Conservation (phyloP, 2,797 vertebrate genomes). For the Karalla daura region DNA sequence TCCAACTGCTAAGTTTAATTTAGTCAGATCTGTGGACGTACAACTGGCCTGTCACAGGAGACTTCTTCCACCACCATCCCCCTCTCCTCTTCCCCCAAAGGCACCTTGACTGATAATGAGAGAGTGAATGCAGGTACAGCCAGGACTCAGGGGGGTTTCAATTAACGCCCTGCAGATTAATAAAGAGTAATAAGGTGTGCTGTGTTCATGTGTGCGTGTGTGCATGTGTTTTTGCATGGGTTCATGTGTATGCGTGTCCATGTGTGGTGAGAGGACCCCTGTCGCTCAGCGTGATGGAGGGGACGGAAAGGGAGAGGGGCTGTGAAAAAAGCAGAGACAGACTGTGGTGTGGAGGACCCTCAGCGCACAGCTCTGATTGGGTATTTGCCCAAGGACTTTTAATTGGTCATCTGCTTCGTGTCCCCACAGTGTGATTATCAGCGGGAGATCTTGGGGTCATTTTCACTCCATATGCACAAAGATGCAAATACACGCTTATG, state of each 20-base stretch:
- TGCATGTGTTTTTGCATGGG: constrained; percentile 18
- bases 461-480: constrained; percentile 38
- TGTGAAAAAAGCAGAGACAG: constrained; percentile 52
- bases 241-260: constrained; percentile 23
- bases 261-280: constrained; percentile 52
- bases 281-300: constrained; percentile 71
- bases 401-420: constrained; percentile 70
- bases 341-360: constrained; percentile 46
- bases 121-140: constrained; percentile 82
- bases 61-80: constrained; percentile 51
- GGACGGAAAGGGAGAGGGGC: constrained; percentile 46
- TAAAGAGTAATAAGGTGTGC: constrained; percentile 85
- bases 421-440: constrained; percentile 49
- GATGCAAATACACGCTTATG: constrained; percentile 19
- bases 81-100: constrained; percentile 76
- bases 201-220: constrained; percentile 51
- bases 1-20: constrained; percentile 55
- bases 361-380: constrained; percentile 58
- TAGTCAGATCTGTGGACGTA: constrained; percentile 51
- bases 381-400: constrained; percentile 57
- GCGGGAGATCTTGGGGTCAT: constrained; percentile 38
- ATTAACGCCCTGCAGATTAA: constrained; percentile 89
- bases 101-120: constrained; percentile 90
- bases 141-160: constrained; percentile 84
- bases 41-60: constrained; percentile 60